Conservation (phyloP, 2,888 invertebrate species). For the Philopedon plagiatum region DNA sequence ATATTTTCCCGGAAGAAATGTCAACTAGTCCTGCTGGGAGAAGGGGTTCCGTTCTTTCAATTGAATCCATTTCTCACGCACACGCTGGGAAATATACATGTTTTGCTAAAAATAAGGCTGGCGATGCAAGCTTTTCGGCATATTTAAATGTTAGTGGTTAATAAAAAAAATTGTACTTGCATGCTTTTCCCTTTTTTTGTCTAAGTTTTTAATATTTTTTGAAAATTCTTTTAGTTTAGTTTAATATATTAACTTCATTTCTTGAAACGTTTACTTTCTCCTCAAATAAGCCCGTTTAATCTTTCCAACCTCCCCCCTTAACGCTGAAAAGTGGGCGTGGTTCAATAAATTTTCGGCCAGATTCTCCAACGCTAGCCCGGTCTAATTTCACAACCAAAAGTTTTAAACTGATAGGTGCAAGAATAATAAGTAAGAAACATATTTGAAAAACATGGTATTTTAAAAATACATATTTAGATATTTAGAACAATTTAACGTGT, state of each 20-base stretch:
- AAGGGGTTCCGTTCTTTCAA: constrained; percentile 76
- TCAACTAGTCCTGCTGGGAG: constrained; percentile 72
- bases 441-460: too few species aligned
- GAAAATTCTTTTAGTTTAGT: background rate
- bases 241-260: background rate
- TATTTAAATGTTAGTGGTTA: constrained; percentile 83
- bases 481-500: too few species aligned
- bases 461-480: too few species aligned
- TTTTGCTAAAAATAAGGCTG: constrained; percentile 74
- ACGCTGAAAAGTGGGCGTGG: too few species aligned
- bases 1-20: constrained; percentile 65
- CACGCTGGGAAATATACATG: constrained; percentile 79
- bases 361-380: too few species aligned
- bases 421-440: too few species aligned
- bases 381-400: too few species aligned
- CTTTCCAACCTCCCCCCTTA: too few species aligned
- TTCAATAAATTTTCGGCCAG: too few species aligned
- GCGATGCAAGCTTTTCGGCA: constrained; percentile 71
- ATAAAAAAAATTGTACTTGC: constrained; percentile 30
- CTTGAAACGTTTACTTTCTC: constrained; percentile 70
- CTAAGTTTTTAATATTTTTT: too few species aligned
- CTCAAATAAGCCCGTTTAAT: constrained; percentile 82
- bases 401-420: too few species aligned
- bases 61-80: constrained; percentile 75
- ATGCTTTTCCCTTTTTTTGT: constrained; percentile 2